Evolutionary conservation across 2,888 invertebrate genomes (phyloP), one percentile per base, ranked within the genome.

Genomic region (Drosophila parthenogenetica): DNA sequence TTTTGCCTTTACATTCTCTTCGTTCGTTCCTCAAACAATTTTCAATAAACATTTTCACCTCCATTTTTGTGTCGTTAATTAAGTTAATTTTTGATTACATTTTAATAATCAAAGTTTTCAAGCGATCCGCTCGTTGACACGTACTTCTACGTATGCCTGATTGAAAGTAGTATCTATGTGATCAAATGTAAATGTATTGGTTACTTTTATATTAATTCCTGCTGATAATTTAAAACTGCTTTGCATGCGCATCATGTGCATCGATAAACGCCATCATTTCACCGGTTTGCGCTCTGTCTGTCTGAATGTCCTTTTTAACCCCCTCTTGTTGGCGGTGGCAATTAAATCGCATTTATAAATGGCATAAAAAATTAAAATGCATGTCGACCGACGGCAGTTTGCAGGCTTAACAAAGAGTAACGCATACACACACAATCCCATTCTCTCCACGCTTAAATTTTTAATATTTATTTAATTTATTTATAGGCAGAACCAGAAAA

Each of bases 31-130:
- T 17, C 48, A 60, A 53, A 64, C 61, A 58, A 48, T 57, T 68
- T 79, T 68, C 69, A 74, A 79, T 77, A 66, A 68, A 60, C 29
- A 66, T 69, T 68, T 57, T 60, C 62, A 71, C 49, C 68, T 57
- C 67, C 37, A 66, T 81, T 72, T 70, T 62, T 69, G 54, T 65
- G 22, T 43, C 66, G 84, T 81, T 85, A 85, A 85, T 85, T 79
- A 84, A 89, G 89, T 89, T 84, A 75, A 87, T 79, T 84, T 80
- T 81, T 89, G 79, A 87, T 89, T 81, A 75, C 89, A 81, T 81
- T 81, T 87, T 84, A 79, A 87, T 84, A 87, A 89, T 75, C 89
- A 82, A 75, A 70, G 50, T 45, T 71, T 57, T 58, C 46, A 69
- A 80, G 68, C 74, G 76, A 49, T 53, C 61, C 53, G 25, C 71